These are phyloP conservation scores for Pristis pectinata DNA, from an alignment of 2,797 vertebrate species.

Conservation along the genomic window DNA sequence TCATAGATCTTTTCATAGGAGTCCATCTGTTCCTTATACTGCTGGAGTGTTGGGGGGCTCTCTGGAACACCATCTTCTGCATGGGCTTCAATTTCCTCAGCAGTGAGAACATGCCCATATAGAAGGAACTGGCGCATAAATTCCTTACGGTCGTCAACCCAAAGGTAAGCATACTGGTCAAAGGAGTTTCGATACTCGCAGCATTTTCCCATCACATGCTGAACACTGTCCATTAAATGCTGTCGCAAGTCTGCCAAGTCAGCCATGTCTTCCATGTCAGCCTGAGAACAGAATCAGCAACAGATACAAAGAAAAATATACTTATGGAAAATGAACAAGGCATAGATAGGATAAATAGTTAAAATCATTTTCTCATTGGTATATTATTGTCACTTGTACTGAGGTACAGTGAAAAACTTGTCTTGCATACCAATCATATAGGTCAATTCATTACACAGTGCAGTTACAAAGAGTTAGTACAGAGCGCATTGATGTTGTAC, in stretches of 20 bases:
- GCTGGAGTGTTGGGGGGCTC: slow-evolving; percentile 63
- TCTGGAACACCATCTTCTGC: slow-evolving; percentile 56
- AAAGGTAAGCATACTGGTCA: slow-evolving; percentile 72
- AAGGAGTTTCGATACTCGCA: slow-evolving; percentile 59
- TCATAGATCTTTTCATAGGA: slow-evolving; percentile 73
- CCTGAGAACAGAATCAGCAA: slow-evolving; percentile 54
- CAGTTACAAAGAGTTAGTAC: too few species aligned
- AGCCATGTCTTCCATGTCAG: slow-evolving; percentile 72
- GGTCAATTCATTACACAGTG: too few species aligned
- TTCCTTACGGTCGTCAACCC: slow-evolving; percentile 70
- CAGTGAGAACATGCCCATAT: slow-evolving; percentile 59
- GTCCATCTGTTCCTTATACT: slow-evolving; percentile 73
- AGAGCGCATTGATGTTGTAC: too few species aligned
- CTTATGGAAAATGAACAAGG: neutral
- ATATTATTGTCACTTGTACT: too few species aligned
- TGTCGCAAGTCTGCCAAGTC: slow-evolving; percentile 60
- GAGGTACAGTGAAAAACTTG: too few species aligned
- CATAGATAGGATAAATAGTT: too few species aligned
- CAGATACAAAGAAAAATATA: neutral
- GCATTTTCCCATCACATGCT: slow-evolving; percentile 52
- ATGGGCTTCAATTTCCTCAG: slow-evolving; percentile 60
- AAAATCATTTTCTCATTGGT: too few species aligned
- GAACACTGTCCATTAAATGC: slow-evolving; percentile 62
- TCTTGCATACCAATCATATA: too few species aligned
- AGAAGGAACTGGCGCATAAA: slow-evolving; percentile 74